Evolutionary conservation across 2,113 vertebrate genomes (phyloP).

Genomic region (Gobius niger): DNA sequence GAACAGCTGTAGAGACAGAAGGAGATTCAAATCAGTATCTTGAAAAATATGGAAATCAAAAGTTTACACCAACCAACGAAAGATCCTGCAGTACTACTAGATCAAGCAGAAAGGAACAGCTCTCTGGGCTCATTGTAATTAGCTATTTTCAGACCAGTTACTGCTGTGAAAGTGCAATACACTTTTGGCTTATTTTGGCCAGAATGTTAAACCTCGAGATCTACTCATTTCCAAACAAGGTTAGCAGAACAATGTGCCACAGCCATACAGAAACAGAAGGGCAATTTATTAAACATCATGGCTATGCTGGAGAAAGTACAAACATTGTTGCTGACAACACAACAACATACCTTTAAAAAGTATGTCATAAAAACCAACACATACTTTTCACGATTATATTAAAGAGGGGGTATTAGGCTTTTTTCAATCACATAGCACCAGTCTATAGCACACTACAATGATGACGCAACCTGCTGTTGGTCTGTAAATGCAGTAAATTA

Average conservation of each 20-base stretch:
- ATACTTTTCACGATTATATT: not conserved
- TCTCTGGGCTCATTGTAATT: not conserved
- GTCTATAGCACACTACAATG: too few species aligned
- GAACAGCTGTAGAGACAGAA: slow-evolving; percentile 37
- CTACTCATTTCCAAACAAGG: not conserved
- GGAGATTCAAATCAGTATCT: not conserved
- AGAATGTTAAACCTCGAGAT: not conserved
- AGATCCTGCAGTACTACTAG: not conserved
- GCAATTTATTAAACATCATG: not conserved
- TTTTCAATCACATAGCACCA: too few species aligned
- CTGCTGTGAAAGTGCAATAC: not conserved
- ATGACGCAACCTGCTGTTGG: too few species aligned
- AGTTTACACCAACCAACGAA: not conserved
- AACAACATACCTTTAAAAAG: not conserved
- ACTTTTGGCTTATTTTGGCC: not conserved
- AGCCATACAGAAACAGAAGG: not conserved
- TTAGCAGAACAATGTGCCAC: not conserved
- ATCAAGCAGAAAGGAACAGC: not conserved
- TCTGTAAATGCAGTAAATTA: too few species aligned
- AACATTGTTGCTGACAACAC: not conserved
- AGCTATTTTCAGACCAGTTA: not conserved
- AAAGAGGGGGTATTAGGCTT: too few species aligned
- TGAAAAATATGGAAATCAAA: not conserved
- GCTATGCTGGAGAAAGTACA: not conserved
- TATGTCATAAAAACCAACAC: not conserved